Evolutionary conservation across 2,797 vertebrate species (phyloP), one percentile per base, ranked within the genome.

Genomic region (Hypotaenidia okinawae): DNA sequence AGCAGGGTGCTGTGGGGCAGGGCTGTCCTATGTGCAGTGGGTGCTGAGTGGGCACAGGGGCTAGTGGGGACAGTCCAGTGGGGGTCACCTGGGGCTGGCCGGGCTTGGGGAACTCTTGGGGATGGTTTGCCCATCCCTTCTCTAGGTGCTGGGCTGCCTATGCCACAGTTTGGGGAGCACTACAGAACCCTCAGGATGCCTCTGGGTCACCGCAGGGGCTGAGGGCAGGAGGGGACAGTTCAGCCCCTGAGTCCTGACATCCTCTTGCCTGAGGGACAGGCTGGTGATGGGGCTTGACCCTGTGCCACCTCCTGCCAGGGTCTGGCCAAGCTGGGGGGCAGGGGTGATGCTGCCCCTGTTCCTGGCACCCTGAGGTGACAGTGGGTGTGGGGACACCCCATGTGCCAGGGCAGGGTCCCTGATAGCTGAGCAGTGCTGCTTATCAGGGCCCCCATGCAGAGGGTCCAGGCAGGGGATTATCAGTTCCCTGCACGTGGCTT

Each of bases 1-100:
- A 5, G 8, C 3, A 3, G 30, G 25, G 28, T 21, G 10, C 16
- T 63, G 6, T 11, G 10, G 25, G 62, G 9, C 43, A 84, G 37
- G 41, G 73, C 45, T 81, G 41, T 2, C 17, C 32, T 0, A 0
- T 1, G 24, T 0, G 0, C 67, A 6, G 16, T 15, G 30, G 58
- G 37, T 16, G 33, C 59, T 19, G 58, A 41, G 55, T 11, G 15
- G 63, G 45, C 19, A 12, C 16, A 5, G 11, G 55, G 47, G 32
- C 7, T n/a, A 28, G 2, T 17, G 37, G 51, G 73, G 22, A 58
- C 4, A 24, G 49, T 51, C 7, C 66, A 2, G 0, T 6, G 28
- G 69, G n/a, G n/a, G 13, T 79, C 45, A 49, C 6, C 18, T n/a
- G 39, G 28, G 37, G 39, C 30, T 69, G 58, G 16, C 16, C 2